phyloP scores from a whole-genome alignment of 2,113 vertebrate species.

The Muntiacus reevesi region DNA sequence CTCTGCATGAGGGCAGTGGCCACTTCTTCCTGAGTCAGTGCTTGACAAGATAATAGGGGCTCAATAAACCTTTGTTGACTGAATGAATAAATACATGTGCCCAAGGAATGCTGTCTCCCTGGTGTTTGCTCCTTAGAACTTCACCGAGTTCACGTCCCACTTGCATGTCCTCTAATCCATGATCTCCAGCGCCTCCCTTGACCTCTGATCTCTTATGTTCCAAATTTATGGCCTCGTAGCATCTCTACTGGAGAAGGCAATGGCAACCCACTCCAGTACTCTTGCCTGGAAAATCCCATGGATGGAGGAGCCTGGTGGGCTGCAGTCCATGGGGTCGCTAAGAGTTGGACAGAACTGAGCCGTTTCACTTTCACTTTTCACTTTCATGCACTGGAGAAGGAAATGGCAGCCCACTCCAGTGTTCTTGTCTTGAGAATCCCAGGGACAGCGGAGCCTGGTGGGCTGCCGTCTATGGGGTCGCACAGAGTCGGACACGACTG shows the following conservation, averaged over 20 bases:
- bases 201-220: not conserved
- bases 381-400: too few relatives aligned
- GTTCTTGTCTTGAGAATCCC: too few relatives aligned
- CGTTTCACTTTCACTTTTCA: too few relatives aligned
- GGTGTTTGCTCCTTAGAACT: not conserved
- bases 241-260: not conserved
- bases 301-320: too few relatives aligned
- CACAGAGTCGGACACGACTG: too few relatives aligned
- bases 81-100: not conserved
- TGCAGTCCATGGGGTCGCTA: too few relatives aligned
- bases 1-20: not conserved
- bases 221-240: not conserved
- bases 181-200: not conserved
- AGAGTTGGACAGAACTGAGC: too few relatives aligned
- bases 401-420: too few relatives aligned
- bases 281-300: too few relatives aligned
- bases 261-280: too few relatives aligned
- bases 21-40: not conserved
- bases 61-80: not conserved
- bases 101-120: not conserved
- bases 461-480: too few relatives aligned
- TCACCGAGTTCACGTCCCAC: not conserved
- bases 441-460: too few relatives aligned
- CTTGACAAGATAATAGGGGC: not conserved
- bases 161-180: accelerated